Evolutionary conservation across 2,888 invertebrate species (phyloP), one percentile per base, ranked within the genome.

Genomic region (Drosophila mayaguana): DNA sequence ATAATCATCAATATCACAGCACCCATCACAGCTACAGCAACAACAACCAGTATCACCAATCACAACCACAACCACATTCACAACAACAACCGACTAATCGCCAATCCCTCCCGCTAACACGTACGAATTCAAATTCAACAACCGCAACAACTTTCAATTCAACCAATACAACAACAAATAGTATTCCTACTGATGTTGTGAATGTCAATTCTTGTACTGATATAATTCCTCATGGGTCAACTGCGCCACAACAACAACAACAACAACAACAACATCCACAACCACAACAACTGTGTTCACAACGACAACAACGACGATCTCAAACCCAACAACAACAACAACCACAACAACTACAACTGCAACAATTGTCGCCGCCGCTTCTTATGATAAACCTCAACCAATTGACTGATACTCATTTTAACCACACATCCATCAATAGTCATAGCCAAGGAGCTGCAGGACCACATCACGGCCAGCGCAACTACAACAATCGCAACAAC

Each of bases 141-240:
- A 92, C 93, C 84, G 92, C 93, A 87, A 90, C 90, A 87, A 88
- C 89, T 90, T 84, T 89, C 88, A 90, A 89, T 88, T 84, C 92
- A 90, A 87, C 87, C 79, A 91, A 89, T 88, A 90, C 92, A 88
- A 91, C 91, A 89, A 92, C 90, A 90, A 91, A 91, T 90, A 92
- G 91, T 91, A 91, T 90, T 88, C 84, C 87, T 92, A 91, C 92
- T 92, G 92, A 92, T 92, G 92, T 91, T 92, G 92, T 92, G 92
- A 92, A 92, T 92, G 89, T 92, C 90, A 92, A 91, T 92, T 92
- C 92, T 92, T 92, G 91, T 92, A 92, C 91, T 89, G 92, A 91
- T 89, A 90, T 91, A 91, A 92, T 92, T 92, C 89, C 92, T 88
- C 88, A 90, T 84, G 86, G 84, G 78, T 87, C 87, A 53, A 72